Base-by-base conservation (phyloP, 2,113 vertebrate species). In the Etheostoma spectabile region DNA sequence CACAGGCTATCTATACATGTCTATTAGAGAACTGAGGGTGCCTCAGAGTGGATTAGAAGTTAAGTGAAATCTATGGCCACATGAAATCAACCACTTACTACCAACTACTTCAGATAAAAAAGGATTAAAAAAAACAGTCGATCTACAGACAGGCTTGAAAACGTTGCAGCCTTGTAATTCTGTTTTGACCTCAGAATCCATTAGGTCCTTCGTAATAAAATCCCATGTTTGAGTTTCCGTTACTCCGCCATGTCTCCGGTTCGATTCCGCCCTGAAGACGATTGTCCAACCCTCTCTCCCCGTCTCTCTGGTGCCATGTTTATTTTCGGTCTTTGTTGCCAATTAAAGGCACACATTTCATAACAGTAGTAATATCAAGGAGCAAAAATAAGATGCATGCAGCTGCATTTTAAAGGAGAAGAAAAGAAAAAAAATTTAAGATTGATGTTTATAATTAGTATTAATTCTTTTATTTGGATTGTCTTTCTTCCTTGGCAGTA, bases 101-200 rank as follows among this genome's bases (percentile, higher is more conserved):
- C 3, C 33, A 22, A 13, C 57, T 8, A 38, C 21, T 12, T 60
- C 14, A 60, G 6, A 35, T 49, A 0, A 5, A 66, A 66, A 33
- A 67, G 13, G 16, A n/a, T n/a, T n/a, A n/a, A n/a, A n/a, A n/a
- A n/a, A n/a, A n/a, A n/a, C 45, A 2, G 33, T 33, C 21, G 63
- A 79, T 86, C 82, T 74, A 84, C 77, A 86, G 15, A 35, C 16
- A 71, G 21, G 12, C 7, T 80, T 55, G 35, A 53, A 59, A 68
- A 66, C 46, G 59, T 2, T 13, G 1, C 15, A 64, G 0, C 16
- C 0, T 19, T 55, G 15, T 38, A 7, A 61, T 63, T 75, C 7
- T 24, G 2, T 42, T 74, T 35, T 15, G 46, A 24, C 49, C 30
- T 18, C 11, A 15, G 56, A 2, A 42, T 27, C 2, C 22, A 38